These are phyloP conservation scores for Pristionchus exspectatus DNA, from an alignment of 2,888 invertebrate species.

Conservation along the genomic window DNA sequence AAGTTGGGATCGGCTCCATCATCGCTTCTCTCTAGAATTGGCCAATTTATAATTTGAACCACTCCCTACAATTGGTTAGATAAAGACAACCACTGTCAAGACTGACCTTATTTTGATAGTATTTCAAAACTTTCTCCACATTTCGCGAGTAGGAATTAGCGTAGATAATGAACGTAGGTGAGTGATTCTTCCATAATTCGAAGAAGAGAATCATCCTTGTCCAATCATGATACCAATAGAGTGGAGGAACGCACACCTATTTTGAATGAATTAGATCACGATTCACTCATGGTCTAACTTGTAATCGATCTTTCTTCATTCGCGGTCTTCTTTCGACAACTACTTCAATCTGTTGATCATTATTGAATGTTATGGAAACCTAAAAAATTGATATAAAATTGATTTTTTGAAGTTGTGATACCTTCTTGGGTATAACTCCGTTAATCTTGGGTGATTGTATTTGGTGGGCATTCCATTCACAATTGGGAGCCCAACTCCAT, in stretches of 20 bases:
- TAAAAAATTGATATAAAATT: background rate
- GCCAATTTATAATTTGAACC: constrained; percentile 21
- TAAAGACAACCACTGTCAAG: background rate
- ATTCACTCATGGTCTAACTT: background rate
- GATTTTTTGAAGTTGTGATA: too few relatives aligned
- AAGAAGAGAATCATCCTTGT: constrained; percentile 29
- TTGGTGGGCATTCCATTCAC: constrained; percentile 40
- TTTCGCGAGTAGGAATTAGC: constrained; percentile 37
- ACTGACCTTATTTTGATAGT: constrained; percentile 7
- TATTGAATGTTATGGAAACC: background rate
- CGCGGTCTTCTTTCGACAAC: background rate
- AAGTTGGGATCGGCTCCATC: constrained; percentile 2
- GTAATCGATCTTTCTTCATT: background rate
- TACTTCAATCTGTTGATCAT: background rate
- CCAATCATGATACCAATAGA: constrained; percentile 46
- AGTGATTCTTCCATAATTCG: constrained; percentile 20
- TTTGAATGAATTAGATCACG: background rate
- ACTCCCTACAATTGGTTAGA: background rate
- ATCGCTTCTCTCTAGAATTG: background rate
- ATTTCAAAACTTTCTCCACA: background rate
- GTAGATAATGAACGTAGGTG: constrained; percentile 30
- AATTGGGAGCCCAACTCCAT: background rate
- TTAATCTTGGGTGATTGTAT: background rate
- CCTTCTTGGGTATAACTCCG: background rate
- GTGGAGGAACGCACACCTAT: constrained; percentile 10